phyloP scores from a whole-genome alignment of 1,140 invertebrate genomes.

The Calephelis nemesis region DNA sequence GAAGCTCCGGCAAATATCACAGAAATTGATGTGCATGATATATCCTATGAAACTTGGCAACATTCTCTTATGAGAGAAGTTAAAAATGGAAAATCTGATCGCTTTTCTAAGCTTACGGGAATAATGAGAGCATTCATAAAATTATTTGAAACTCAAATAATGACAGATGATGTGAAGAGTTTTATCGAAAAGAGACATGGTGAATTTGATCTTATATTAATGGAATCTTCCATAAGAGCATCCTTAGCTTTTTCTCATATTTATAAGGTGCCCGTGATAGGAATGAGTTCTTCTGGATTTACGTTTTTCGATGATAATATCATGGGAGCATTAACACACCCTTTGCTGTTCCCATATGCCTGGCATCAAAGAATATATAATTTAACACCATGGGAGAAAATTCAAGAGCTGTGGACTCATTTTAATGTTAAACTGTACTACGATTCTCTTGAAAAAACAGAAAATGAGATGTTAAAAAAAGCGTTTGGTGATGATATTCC shows the following conservation, averaged over 20 bases:
- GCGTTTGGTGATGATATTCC: slow-evolving; percentile 62
- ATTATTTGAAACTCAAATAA: slow-evolving; percentile 34
- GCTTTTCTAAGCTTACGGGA: neutral
- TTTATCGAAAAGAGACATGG: slow-evolving; percentile 43
- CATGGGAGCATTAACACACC: slow-evolving; percentile 66
- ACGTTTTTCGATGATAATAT: slow-evolving; percentile 35
- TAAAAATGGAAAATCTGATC: neutral
- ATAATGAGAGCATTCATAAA: slow-evolving; percentile 23
- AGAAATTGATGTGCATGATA: slow-evolving; percentile 59
- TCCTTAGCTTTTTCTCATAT: slow-evolving; percentile 53
- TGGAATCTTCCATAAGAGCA: slow-evolving; percentile 41
- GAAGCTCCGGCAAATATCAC: slow-evolving; percentile 46
- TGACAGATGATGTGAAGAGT: slow-evolving; percentile 40
- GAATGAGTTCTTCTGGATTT: slow-evolving; percentile 50
- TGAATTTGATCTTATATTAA: slow-evolving; percentile 53
- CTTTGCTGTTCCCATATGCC: slow-evolving; percentile 64
- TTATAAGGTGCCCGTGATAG: slow-evolving; percentile 62
- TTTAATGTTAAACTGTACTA: slow-evolving; percentile 10
- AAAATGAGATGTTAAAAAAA: slow-evolving; percentile 50
- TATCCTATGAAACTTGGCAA: slow-evolving; percentile 44
- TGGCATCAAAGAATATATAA: slow-evolving; percentile 38
- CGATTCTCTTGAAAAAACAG: slow-evolving; percentile 32
- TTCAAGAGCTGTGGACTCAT: slow-evolving; percentile 33
- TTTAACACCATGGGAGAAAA: slow-evolving; percentile 47
- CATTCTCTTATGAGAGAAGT: slow-evolving; percentile 6